Percentiles rank a stretch among this genome's conserved stretches.
Evolutionary conservation across 2,888 invertebrate genomes (phyloP).

Genomic region (Morpho achilles): DNA sequence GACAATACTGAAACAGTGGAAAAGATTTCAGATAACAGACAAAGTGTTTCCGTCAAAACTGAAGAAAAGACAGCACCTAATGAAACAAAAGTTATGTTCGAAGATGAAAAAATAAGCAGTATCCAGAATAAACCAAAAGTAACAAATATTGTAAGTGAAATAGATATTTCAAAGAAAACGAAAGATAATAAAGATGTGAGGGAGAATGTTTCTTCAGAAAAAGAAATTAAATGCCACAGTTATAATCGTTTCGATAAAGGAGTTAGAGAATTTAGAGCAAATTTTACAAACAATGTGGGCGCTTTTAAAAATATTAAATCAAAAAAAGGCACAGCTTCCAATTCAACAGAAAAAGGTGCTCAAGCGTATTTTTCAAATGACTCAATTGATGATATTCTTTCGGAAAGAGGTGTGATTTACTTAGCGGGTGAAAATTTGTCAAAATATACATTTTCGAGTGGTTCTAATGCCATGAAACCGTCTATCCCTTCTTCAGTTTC

Average conservation of each 20-base stretch:
- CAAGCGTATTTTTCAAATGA: slow-evolving; percentile 61
- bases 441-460: slow-evolving; percentile 45
- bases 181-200: slow-evolving; percentile 21
- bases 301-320: slow-evolving; percentile 24
- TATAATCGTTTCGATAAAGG: slow-evolving; percentile 39
- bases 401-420: slow-evolving; percentile 50
- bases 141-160: slow-evolving; percentile 3
- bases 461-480: slow-evolving; percentile 36
- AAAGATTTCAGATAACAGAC: slow-evolving; percentile 4
- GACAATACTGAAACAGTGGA: slow-evolving; percentile 9
- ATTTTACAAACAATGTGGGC: slow-evolving; percentile 19
- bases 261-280: slow-evolving; percentile 24
- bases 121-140: slow-evolving; percentile 9
- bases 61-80: slow-evolving; percentile 19
- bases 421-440: slow-evolving; percentile 48
- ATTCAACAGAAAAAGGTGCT: slow-evolving; percentile 50
- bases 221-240: slow-evolving; percentile 48
- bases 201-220: slow-evolving; percentile 44
- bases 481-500: slow-evolving; percentile 36
- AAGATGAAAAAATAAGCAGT: slow-evolving; percentile 33
- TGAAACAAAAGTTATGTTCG: slow-evolving; percentile 39
- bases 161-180: slow-evolving; percentile 20
- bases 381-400: slow-evolving; percentile 59
- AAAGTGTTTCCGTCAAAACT: not conserved
- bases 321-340: slow-evolving; percentile 30